Base-by-base conservation (phyloP, 2,797 vertebrate species). In the Coluber constrictor region DNA sequence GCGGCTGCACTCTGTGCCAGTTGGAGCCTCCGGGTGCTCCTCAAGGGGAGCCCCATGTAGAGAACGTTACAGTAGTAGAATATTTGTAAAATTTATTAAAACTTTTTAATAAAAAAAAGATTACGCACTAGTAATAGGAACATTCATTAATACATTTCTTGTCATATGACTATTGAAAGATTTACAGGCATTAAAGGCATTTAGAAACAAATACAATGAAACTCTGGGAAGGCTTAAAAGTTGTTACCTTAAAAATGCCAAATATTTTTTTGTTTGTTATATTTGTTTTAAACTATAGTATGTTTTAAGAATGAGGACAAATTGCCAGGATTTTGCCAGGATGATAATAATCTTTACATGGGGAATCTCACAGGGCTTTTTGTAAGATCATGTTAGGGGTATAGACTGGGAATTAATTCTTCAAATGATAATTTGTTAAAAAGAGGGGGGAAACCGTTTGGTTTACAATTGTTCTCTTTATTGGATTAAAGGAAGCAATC, bases 151-250 rank as follows among this genome's bases (percentile, higher is more conserved):
- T 93, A 27, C 32, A 16, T 94, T 54, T 7, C 43, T 61, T 94
- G 87, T 92, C 57, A 0, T 3, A 10, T 90, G 95, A 94, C 4
- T 32, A 87, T 92, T 86, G 91, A 90, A 94, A 95, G 94, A 95
- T 96, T 74, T 91, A 94, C 91, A 94, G 94, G 94, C 94, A 94
- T 95, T 95, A 93, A 93, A 95, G 94, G 94, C 93, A 95, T 95
- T 96, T 94, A 96, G 94, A 94, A 93, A 94, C 25, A 1, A 94
- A 97, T 95, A 96, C 56, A 94, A 96, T 1, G 91, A 96, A 94
- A 96, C 97, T 96, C 94, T 47, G 79, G 96, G 95, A 63, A 96
- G 88, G 51, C 93, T 8, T 79, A 93, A 74, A 90, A 94, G 89
- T 87, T 66, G 63, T 66, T 32, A 70, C 3, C n/a, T 9, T 79